A percentile compares a stretch with the other conserved stretches of the same genome.
phyloP scores from a whole-genome alignment of 2,113 vertebrate genomes.

The Nestor notabilis region DNA sequence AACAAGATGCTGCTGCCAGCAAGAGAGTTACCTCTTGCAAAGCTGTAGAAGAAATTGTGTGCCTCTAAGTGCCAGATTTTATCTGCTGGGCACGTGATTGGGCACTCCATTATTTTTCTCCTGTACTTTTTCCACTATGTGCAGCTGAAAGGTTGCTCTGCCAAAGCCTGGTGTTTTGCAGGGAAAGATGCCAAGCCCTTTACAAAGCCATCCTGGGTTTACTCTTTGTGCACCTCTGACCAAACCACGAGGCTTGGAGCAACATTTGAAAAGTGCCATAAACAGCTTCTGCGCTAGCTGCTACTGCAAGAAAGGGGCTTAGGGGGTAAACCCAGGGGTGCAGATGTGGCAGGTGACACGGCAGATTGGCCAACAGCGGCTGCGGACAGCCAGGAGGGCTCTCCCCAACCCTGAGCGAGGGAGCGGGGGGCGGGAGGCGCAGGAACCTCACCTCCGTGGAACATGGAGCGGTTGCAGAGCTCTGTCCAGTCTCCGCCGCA shows the following conservation, averaged over 20 bases:
- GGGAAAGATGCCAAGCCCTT: neutral
- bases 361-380: neutral
- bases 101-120: neutral
- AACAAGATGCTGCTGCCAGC: accelerated
- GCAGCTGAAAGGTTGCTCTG: neutral
- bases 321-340: neutral
- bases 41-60: neutral
- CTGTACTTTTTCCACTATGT: neutral
- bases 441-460: constrained; percentile 87
- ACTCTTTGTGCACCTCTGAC: neutral
- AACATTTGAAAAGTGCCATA: neutral
- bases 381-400: neutral
- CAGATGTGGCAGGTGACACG: accelerated
- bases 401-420: accelerated
- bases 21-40: neutral
- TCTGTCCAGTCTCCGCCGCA: constrained; percentile 86
- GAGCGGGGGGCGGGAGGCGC: accelerated
- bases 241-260: neutral
- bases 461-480: constrained; percentile 91
- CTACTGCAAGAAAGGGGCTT: neutral
- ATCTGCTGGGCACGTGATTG: neutral
- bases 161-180: neutral
- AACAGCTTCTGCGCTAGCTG: neutral
- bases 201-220: neutral
- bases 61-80: neutral